Conservation (phyloP, 1,140 invertebrate species). For the Mycetomoellerius zeteki region DNA sequence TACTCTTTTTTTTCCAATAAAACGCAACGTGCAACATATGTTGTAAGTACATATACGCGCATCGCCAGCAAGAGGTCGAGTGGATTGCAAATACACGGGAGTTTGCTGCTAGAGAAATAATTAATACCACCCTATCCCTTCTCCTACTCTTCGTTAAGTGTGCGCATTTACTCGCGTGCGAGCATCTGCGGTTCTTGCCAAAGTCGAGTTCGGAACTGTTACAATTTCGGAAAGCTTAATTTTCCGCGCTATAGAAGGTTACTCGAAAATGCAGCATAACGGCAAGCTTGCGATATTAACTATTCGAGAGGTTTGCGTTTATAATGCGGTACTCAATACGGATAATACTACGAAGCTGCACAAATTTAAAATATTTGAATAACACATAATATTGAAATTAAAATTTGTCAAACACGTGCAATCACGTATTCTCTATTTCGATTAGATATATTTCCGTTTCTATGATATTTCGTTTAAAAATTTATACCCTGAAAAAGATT, state of each 20-base stretch:
- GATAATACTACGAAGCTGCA: not conserved
- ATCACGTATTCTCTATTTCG: not conserved
- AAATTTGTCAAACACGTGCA: not conserved
- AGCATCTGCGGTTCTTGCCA: slow-evolving; percentile 48
- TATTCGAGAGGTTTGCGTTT: not conserved
- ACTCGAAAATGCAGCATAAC: slow-evolving; percentile 32
- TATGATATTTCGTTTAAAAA: not conserved
- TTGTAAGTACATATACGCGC: not conserved
- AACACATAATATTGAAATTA: not conserved
- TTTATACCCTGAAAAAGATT: not conserved
- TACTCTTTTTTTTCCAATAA: slow-evolving; percentile 11
- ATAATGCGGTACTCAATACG: not conserved
- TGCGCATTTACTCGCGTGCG: not conserved
- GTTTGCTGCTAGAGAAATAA: slow-evolving; percentile 72
- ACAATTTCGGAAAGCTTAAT: slow-evolving; percentile 55
- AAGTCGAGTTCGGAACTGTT: slow-evolving; percentile 58
- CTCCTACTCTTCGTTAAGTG: not conserved
- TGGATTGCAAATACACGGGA: slow-evolving; percentile 74
- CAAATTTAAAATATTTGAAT: not conserved
- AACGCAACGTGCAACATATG: not conserved
- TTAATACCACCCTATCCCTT: slow-evolving; percentile 67
- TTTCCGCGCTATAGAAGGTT: slow-evolving; percentile 8
- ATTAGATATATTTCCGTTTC: not conserved
- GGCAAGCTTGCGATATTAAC: slow-evolving; percentile 41
- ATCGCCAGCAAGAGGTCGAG: slow-evolving; percentile 71